Evolutionary conservation across 2,113 vertebrate genomes (phyloP).

Genomic region (Otis tarda): DNA sequence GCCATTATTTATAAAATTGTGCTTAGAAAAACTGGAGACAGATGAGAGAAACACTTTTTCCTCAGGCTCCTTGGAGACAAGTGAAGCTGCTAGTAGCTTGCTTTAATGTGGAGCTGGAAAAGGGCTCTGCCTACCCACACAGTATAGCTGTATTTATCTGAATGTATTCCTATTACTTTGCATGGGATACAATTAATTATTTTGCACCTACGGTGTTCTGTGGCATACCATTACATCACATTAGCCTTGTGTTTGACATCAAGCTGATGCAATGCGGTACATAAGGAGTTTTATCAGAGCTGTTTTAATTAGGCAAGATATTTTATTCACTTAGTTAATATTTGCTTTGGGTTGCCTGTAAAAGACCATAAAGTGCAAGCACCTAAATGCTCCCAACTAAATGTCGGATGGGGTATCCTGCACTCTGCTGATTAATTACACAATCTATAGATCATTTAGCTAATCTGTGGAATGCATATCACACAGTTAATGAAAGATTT

Average conservation of each 20-base stretch:
- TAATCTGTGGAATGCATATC: constrained; percentile 12
- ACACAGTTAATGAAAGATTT: constrained; percentile 14
- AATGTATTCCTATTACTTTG: not conserved
- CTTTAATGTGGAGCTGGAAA: constrained; percentile 27
- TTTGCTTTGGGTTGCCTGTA: not conserved
- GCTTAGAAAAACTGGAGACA: not conserved
- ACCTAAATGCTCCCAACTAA: not conserved
- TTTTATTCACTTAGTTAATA: not conserved
- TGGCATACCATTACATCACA: not conserved
- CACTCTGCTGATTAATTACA: constrained; percentile 18
- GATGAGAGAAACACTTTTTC: not conserved
- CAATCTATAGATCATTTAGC: constrained; percentile 17
- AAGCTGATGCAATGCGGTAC: not conserved
- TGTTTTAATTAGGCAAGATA: constrained; percentile 1
- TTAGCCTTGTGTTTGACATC: constrained; percentile 10
- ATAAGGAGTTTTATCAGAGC: not conserved
- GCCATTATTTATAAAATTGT: not conserved
- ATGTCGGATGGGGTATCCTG: not conserved
- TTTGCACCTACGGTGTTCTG: not conserved
- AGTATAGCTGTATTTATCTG: not conserved
- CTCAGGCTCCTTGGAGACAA: constrained; percentile 37
- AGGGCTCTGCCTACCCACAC: not conserved
- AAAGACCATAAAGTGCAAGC: not conserved
- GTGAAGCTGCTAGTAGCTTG: constrained; percentile 19
- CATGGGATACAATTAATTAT: not conserved